Evolutionary conservation across 2,888 invertebrate species (phyloP), one percentile per base, ranked within the genome.

Genomic region (Cephonodes hylas): DNA sequence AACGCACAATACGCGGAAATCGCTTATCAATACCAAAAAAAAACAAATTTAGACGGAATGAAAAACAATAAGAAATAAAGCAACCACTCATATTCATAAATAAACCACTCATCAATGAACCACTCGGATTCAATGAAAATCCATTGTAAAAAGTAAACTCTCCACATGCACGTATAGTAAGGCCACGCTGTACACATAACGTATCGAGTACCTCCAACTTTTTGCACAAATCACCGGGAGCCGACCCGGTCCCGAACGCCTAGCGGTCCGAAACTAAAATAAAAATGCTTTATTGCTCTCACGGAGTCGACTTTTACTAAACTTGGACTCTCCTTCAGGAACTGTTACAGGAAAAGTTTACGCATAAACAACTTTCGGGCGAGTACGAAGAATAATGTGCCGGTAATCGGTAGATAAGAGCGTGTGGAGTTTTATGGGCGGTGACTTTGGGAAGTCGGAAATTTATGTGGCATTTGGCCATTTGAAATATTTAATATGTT

Each of bases 211-310:
- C n/a, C n/a, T 22, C 62, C 61, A 85, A 85, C 74, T 84, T 86
- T 73, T 64, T 68, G 65, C 74, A 82, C 83, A 84, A 83, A 83
- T 86, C 83, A 83, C 60, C 64, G 66, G 58, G 34, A 53, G 42
- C 42, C 18, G 42, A 34, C 45, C 56, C 7, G 8, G n/a, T 27
- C 48, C 48, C 53, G 53, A 53, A 53, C 53, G 31, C 48, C 48
- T 53, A 15, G 44, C 45, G 38, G 64, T 66, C 65, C 60, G 57
- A 57, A 71, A 73, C 70, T 75, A 72, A 69, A 76, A 81, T 81
- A 83, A 83, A 83, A 83, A 81, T 78, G 77, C 63, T 80, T 78
- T 80, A 80, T 75, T 62, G 67, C 67, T 66, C 65, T 64, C 68
- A 68, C 62, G 66, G 69, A 69, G 64, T 58, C 48, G 56, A 68